phyloP scores from a whole-genome alignment of 2,888 invertebrate genomes.

The Hirudinaria manillensis region DNA sequence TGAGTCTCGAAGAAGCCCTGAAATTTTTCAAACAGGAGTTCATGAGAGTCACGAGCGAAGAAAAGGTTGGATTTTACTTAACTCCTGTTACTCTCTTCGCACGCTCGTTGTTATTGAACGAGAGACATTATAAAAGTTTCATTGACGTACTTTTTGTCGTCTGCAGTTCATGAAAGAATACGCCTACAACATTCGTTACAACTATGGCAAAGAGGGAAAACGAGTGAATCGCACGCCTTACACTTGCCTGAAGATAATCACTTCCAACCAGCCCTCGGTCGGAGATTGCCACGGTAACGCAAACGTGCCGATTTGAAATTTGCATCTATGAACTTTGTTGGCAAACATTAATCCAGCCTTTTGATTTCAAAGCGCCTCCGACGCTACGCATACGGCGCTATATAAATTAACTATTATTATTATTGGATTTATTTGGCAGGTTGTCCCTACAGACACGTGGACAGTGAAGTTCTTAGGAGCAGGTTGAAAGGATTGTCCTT shows the following conservation, averaged over 20 bases:
- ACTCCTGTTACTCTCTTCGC: too few species aligned
- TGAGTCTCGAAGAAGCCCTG: constrained; percentile 80
- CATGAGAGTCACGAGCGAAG: constrained; percentile 68
- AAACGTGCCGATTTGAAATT: not conserved
- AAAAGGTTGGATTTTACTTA: constrained; percentile 61
- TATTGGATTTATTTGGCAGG: constrained; percentile 58
- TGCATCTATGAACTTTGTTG: not conserved
- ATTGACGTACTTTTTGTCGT: not conserved
- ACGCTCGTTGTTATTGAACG: too few species aligned
- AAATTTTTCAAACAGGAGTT: constrained; percentile 87
- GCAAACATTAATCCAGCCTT: not conserved
- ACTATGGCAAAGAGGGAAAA: constrained; percentile 91
- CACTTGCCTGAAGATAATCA: constrained; percentile 80
- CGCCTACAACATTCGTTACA: constrained; percentile 81
- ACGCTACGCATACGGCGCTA: too few species aligned
- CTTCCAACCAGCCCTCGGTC: constrained; percentile 47
- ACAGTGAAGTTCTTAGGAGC: constrained; percentile 66
- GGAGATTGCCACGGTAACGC: constrained; percentile 40
- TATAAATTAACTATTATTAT: constrained; percentile 1
- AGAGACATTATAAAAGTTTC: not conserved
- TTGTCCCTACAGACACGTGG: constrained; percentile 83
- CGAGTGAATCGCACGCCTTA: constrained; percentile 80
- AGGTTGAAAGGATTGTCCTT: constrained; percentile 61
- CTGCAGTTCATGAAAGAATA: constrained; percentile 82
- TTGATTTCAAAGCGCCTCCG: too few species aligned